A percentile compares a stretch with the other conserved stretches of the same genome.
phyloP scores from a whole-genome alignment of 2,888 invertebrate species.

The Chrysina gloriosa region DNA sequence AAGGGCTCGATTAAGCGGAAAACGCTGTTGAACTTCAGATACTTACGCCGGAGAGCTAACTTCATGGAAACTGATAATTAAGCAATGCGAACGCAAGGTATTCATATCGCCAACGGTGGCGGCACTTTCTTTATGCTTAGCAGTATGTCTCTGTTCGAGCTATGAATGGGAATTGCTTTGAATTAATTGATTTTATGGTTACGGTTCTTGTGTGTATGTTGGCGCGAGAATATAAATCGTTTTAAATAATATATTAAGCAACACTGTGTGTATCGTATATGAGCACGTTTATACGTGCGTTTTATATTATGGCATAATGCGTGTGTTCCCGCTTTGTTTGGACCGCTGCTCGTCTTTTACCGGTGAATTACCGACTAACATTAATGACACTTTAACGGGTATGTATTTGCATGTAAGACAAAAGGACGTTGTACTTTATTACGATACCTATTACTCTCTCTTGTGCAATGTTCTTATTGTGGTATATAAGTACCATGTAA shows the following conservation, averaged over 20 bases:
- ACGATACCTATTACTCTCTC: constrained; percentile 17
- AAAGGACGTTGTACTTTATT: constrained; percentile 15
- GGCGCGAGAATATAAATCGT: constrained; percentile 31
- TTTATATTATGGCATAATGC: background rate
- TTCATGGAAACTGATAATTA: constrained; percentile 29
- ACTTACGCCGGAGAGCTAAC: constrained; percentile 16
- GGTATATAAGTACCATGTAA: background rate
- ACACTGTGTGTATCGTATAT: background rate
- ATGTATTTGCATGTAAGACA: constrained; percentile 34
- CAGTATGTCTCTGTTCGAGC: constrained; percentile 7
- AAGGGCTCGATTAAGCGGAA: constrained; percentile 37
- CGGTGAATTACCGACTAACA: constrained; percentile 17
- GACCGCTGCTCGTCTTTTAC: constrained; percentile 19
- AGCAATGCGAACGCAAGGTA: constrained; percentile 12
- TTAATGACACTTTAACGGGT: constrained; percentile 24
- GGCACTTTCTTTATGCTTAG: constrained; percentile 22
- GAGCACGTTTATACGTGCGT: background rate
- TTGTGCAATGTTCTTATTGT: background rate
- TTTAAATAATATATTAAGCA: constrained; percentile 33
- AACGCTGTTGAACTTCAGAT: constrained; percentile 6
- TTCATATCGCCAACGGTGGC: constrained; percentile 11
- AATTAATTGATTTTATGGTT: constrained; percentile 33
- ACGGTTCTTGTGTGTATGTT: constrained; percentile 16
- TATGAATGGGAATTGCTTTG: constrained; percentile 22
- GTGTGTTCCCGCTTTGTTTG: constrained; percentile 32